A percentile compares a stretch with the other conserved stretches of the same genome.
Conservation (phyloP, 2,797 vertebrate genomes). For the Fistularia commersonii region DNA sequence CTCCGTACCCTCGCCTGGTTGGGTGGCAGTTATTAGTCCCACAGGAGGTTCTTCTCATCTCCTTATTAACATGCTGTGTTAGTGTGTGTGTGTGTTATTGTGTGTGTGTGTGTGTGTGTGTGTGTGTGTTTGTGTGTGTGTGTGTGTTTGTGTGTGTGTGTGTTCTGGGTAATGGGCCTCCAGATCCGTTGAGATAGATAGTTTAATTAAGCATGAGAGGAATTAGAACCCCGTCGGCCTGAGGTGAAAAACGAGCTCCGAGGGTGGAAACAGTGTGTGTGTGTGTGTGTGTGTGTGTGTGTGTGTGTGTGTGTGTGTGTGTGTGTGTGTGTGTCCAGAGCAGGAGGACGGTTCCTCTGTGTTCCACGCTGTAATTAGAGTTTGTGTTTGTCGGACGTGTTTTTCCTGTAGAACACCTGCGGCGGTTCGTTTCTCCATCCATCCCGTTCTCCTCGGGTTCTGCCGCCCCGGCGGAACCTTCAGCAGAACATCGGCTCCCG, state of each 20-base stretch:
- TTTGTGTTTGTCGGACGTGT: no score
- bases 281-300: conserved; percentile 4
- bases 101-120: neutral
- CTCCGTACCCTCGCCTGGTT: conserved; percentile 2
- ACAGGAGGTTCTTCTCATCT: neutral
- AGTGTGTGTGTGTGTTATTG: no score
- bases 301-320: conserved; percentile 4
- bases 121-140: no score
- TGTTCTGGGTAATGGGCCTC: conserved; percentile 51
- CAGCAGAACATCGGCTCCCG: no score
- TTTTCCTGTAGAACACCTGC: no score
- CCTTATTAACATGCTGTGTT: neutral
- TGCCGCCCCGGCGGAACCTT: no score
- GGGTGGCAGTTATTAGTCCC: neutral
- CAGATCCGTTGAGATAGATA: conserved; percentile 52
- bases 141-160: conserved; percentile 8
- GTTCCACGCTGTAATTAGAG: no score
- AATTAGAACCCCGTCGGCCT: conserved; percentile 57
- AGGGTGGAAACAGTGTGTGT: conserved; percentile 6
- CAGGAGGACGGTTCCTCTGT: neutral
- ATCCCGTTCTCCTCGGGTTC: no score
- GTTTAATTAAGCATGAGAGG: conserved; percentile 63
- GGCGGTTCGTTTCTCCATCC: no score
- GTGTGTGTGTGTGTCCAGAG: neutral
- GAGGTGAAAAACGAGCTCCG: conserved; percentile 51